A percentile compares a stretch with the other conserved stretches of the same genome.
Evolutionary conservation across 1,140 invertebrate species (phyloP).

Genomic region (Drosophila gunungcola): DNA sequence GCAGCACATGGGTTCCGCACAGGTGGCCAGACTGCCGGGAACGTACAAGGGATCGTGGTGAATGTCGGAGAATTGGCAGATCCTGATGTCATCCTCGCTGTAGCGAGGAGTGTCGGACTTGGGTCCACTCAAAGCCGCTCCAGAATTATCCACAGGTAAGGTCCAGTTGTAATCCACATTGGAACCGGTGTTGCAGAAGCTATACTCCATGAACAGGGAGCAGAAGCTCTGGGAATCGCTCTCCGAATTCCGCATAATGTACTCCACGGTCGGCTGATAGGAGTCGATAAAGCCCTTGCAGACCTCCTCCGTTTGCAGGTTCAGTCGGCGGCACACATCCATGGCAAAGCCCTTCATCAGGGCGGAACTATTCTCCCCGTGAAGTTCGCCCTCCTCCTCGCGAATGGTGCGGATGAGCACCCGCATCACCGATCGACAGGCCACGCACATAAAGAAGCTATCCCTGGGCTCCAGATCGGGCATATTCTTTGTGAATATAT

Average conservation of each 20-base stretch:
- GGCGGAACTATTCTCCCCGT: slow-evolving; percentile 46
- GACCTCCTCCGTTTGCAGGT: slow-evolving; percentile 86
- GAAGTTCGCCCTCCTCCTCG: slow-evolving; percentile 59
- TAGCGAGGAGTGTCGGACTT: slow-evolving; percentile 45
- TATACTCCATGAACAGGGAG: slow-evolving; percentile 62
- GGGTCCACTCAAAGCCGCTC: slow-evolving; percentile 5
- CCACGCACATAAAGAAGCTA: slow-evolving; percentile 85
- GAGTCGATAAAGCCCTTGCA: slow-evolving; percentile 86
- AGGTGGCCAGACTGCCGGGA: slow-evolving; percentile 88
- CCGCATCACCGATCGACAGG: slow-evolving; percentile 85
- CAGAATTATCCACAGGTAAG: slow-evolving; percentile 39
- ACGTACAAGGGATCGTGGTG: slow-evolving; percentile 92
- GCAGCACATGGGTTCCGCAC: slow-evolving; percentile 92
- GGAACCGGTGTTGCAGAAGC: slow-evolving; percentile 45
- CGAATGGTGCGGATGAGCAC: slow-evolving; percentile 84
- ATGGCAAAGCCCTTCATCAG: slow-evolving; percentile 78
- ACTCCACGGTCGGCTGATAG: slow-evolving; percentile 84
- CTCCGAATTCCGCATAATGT: slow-evolving; percentile 60
- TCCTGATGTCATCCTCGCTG: slow-evolving; percentile 82
- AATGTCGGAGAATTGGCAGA: slow-evolving; percentile 92
- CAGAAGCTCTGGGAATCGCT: slow-evolving; percentile 69
- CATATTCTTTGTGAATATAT: slow-evolving; percentile 73
- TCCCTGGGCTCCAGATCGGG: slow-evolving; percentile 60
- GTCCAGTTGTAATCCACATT: slow-evolving; percentile 70
- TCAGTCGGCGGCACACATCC: slow-evolving; percentile 86